Base-by-base conservation (phyloP, 2,888 invertebrate species). In the Trissoscelio sp. region DNA sequence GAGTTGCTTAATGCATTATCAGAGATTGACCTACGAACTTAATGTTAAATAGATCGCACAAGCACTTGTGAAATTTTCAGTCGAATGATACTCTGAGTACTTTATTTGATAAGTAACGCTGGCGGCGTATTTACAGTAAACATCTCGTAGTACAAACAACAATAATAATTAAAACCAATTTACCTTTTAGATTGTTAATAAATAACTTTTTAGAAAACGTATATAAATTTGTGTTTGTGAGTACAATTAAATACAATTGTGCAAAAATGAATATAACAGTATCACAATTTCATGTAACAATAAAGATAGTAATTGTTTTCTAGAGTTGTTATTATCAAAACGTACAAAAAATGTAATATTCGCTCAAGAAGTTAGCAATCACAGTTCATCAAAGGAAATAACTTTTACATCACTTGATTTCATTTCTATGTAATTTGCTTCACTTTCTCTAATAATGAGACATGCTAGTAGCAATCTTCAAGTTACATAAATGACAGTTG, bases 11-110 rank as follows among this genome's bases (percentile, higher is more conserved):
- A 70, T 78, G 62, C 53, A 74, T 80, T 67, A 69, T 75, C 67
- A 70, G 34, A 34, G 69, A 55, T 16, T 75, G 75, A 80, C 80
- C 80, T 69, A 46, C 39, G 80, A 75, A 69, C 74, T 58, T 70
- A 39, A 70, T 78, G 78, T 62, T 77, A 46, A 77, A 44, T 64
- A 64, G 69, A 70, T 78, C 48, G 57, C 11, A 28, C 22, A 16
- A 24, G 39, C 62, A 57, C 39, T 55, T 57, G 39, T 48, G 42
- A 70, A 78, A 39, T 70, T 37, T 78, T 48, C 55, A 39, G 57
- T 44, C 46, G 39, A 78, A 55, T 64, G 37, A 64, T 48, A 64
- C 34, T 46, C 20, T 64, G 31, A 70, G 48, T 31, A 22, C 24
- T 66, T 67, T 28, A 51, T 42, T 58, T 67, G 9, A 14, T 58